A percentile compares a stretch with the other conserved stretches of the same genome.
Evolutionary conservation across 1,140 invertebrate species (phyloP).

Genomic region (Phenacoccus solenopsis): DNA sequence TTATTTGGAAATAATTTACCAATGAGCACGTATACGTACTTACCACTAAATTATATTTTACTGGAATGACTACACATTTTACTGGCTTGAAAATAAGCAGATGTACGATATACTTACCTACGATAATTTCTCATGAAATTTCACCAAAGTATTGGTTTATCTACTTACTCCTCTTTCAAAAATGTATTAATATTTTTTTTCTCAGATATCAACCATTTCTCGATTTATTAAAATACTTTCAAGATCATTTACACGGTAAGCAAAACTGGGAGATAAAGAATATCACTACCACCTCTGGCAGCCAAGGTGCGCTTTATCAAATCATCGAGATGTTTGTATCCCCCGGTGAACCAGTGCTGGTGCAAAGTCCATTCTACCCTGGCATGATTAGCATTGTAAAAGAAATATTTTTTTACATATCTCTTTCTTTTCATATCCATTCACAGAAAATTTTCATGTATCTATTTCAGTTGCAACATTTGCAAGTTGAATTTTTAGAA

Average conservation of each 20-base stretch:
- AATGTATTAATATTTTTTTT: not conserved
- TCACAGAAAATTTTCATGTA: no score
- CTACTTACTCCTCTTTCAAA: no score
- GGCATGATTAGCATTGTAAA: slow-evolving; percentile 54
- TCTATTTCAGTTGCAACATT: slow-evolving; percentile 37
- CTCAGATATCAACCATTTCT: slow-evolving; percentile 45
- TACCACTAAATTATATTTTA: no score
- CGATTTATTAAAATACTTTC: slow-evolving; percentile 47
- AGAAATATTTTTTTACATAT: no score
- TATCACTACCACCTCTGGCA: slow-evolving; percentile 53
- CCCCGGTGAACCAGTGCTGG: slow-evolving; percentile 52
- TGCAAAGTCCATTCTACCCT: slow-evolving; percentile 56
- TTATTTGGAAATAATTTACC: no score
- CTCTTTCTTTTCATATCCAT: no score
- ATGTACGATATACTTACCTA: no score
- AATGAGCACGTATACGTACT: no score
- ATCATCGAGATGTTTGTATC: slow-evolving; percentile 50
- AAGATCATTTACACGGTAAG: slow-evolving; percentile 48
- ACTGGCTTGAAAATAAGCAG: no score
- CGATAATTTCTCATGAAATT: no score
- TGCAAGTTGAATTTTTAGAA: slow-evolving; percentile 37
- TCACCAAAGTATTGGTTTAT: no score
- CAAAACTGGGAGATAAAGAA: slow-evolving; percentile 47
- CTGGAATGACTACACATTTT: no score
- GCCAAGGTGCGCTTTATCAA: slow-evolving; percentile 63